These are phyloP conservation scores for Athetis lepigone DNA, from an alignment of 2,888 invertebrate species.

Conservation along the genomic window DNA sequence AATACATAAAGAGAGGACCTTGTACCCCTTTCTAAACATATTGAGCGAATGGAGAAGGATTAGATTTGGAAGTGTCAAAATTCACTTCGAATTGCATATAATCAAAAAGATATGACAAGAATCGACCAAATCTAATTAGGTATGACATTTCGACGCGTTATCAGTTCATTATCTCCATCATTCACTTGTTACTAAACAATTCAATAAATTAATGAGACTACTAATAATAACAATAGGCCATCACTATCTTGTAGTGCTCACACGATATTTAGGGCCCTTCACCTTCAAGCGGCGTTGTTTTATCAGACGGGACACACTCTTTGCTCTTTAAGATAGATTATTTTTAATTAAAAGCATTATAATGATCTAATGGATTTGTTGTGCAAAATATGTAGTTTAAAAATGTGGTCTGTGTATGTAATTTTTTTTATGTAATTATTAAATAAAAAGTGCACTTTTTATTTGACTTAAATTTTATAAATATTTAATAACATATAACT, in stretches of 20 bases:
- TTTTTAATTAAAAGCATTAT: constrained; percentile 67
- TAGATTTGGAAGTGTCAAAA: no score
- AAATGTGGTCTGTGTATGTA: neutral
- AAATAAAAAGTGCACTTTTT: neutral
- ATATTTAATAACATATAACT: no score
- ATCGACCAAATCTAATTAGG: neutral
- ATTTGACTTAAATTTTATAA: neutral
- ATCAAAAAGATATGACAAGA: no score
- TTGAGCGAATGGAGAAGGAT: no score
- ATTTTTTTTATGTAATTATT: neutral
- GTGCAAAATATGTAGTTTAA: constrained; percentile 7
- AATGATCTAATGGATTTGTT: constrained; percentile 25
- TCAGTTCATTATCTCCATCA: neutral
- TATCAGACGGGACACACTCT: constrained; percentile 71
- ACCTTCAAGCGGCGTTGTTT: constrained; percentile 74
- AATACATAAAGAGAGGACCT: no score
- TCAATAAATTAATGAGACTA: constrained; percentile 27
- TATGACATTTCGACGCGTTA: neutral
- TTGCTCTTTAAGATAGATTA: constrained; percentile 61
- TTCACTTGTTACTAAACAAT: constrained; percentile 13
- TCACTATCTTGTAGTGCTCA: constrained; percentile 62
- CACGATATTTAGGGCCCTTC: constrained; percentile 67
- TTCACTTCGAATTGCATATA: no score
- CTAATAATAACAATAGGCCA: constrained; percentile 43
- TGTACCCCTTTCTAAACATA: no score